A percentile compares a stretch with the other conserved stretches of the same genome.
phyloP scores from a whole-genome alignment of 1,140 invertebrate genomes.

The Phymorhynchus buccinoides region DNA sequence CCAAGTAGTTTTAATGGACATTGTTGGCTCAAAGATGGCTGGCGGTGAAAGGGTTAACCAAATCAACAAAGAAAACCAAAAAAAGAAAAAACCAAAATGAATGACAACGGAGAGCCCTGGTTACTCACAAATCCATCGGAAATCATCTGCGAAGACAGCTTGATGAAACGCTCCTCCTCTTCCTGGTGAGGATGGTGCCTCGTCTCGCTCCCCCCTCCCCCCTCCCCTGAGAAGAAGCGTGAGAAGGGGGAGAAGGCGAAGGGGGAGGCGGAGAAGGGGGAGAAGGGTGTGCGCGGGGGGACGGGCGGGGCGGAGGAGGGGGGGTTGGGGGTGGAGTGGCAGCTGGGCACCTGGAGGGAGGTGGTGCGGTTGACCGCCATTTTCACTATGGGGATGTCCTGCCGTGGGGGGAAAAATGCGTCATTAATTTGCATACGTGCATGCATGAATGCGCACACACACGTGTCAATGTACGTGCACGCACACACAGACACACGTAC shows the following conservation, averaged over 20 bases:
- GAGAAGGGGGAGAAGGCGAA: conserved; percentile 23
- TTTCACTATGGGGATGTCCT: conserved; percentile 61
- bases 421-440: background rate
- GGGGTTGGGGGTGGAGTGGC: conserved; percentile 74
- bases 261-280: conserved; percentile 29
- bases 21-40: no score
- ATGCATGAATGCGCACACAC: background rate
- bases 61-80: no score
- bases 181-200: conserved; percentile 74
- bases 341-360: conserved; percentile 73
- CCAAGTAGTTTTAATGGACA: no score
- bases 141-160: conserved; percentile 77
- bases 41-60: no score
- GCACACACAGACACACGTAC: no score
- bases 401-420: background rate
- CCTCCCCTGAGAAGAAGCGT: conserved; percentile 59
- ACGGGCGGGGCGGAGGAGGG: background rate
- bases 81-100: no score
- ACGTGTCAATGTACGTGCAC: background rate
- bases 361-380: conserved; percentile 60
- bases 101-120: no score
- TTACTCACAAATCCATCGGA: conserved; percentile 33
- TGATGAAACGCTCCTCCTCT: conserved; percentile 88
- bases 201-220: conserved; percentile 72
- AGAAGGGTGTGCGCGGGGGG: background rate